Evolutionary conservation across 2,113 vertebrate species (phyloP).

Genomic region (Morphnarchus princeps): DNA sequence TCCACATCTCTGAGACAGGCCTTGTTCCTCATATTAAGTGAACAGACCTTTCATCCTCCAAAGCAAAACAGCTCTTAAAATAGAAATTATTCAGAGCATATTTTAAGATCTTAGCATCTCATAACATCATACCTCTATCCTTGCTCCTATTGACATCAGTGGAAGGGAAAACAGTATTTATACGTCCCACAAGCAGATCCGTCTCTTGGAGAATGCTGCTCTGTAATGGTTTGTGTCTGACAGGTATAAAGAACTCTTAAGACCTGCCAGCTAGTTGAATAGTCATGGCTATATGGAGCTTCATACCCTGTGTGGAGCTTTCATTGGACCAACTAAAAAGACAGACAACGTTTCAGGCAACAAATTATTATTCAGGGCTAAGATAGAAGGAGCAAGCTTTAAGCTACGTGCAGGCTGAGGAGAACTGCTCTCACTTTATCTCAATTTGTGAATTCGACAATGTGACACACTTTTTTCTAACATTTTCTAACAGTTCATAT

Average conservation of each 20-base stretch:
- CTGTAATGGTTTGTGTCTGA: conserved; percentile 12
- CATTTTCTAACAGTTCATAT: not conserved
- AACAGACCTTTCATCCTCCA: conserved; percentile 54
- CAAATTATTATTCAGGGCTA: not conserved
- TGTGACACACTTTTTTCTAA: not conserved
- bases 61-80: conserved; percentile 57
- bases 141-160: conserved; percentile 16
- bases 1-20: conserved; percentile 52
- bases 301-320: not conserved
- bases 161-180: conserved; percentile 21
- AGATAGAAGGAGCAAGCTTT: not conserved
- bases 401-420: not conserved
- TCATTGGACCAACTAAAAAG: not conserved
- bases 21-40: conserved; percentile 51
- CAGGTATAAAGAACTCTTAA: conserved; percentile 20
- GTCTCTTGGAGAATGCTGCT: not conserved
- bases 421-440: not conserved
- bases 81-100: conserved; percentile 31
- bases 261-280: not conserved
- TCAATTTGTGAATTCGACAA: not conserved
- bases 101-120: conserved; percentile 53
- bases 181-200: not conserved
- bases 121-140: conserved; percentile 6
- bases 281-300: not conserved
- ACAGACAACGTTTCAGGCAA: not conserved